These are phyloP conservation scores for Sciaenops ocellatus DNA, from an alignment of 2,797 vertebrate genomes.

Conservation along the genomic window DNA sequence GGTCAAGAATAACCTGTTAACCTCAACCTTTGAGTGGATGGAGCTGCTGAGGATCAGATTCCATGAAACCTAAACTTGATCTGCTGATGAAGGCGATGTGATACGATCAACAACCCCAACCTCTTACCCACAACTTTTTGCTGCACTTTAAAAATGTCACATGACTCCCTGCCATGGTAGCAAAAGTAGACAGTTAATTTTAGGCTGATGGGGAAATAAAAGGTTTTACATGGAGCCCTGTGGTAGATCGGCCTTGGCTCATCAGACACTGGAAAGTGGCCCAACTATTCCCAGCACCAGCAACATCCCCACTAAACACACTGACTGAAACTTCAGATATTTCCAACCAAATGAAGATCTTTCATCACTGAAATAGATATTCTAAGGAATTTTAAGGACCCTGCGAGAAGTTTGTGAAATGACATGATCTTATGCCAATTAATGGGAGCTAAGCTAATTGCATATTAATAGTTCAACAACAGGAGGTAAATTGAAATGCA, in stretches of 20 bases:
- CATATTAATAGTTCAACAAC: conserved; percentile 21
- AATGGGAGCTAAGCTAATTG: neutral
- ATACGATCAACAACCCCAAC: neutral
- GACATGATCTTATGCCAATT: neutral
- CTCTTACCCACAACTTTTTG: too few species aligned
- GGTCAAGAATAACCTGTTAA: neutral
- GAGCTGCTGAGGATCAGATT: neutral
- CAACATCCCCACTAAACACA: too few species aligned
- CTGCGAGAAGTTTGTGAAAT: neutral
- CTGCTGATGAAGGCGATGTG: neutral
- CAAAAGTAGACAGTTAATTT: too few species aligned
- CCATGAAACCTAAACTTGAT: neutral
- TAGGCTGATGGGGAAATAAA: too few species aligned
- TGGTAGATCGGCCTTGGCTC: too few species aligned
- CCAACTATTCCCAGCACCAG: too few species aligned
- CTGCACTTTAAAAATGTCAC: neutral
- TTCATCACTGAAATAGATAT: neutral
- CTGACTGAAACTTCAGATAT: neutral
- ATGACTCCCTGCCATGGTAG: neutral
- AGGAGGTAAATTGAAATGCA: neutral
- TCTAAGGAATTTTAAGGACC: neutral
- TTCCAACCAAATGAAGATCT: neutral
- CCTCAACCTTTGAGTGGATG: neutral
- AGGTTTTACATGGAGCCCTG: too few species aligned
- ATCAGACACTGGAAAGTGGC: too few species aligned